Percentiles rank a stretch among this genome's conserved stretches.
Conservation (phyloP, 1,140 invertebrate species). For the Teleogryllus occipitalis region DNA sequence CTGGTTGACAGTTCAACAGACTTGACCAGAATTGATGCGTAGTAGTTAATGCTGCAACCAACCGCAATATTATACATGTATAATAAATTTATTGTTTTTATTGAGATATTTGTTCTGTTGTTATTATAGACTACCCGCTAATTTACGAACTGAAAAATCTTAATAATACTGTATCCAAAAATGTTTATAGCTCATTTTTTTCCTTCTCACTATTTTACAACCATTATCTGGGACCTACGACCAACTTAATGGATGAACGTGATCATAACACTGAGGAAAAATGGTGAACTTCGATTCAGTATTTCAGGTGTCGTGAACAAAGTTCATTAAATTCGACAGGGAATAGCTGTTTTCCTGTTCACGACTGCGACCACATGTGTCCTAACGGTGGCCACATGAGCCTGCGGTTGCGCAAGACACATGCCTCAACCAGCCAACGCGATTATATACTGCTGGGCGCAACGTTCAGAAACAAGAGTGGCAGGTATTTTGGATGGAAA, state of each 20-base stretch:
- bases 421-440: too few species aligned
- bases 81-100: slow-evolving; percentile 3
- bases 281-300: too few species aligned
- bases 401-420: too few species aligned
- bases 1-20: neutral
- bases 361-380: too few species aligned
- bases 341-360: too few species aligned
- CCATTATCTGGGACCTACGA: neutral
- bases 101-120: neutral
- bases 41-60: neutral
- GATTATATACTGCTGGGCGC: too few species aligned
- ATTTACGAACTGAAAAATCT: neutral
- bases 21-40: neutral
- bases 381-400: too few species aligned
- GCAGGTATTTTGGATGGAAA: neutral
- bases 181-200: neutral
- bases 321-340: too few species aligned
- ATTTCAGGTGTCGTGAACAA: too few species aligned
- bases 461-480: too few species aligned
- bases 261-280: too few species aligned
- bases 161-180: neutral
- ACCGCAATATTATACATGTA: neutral
- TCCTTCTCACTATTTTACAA: neutral
- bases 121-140: neutral
- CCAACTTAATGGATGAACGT: too few species aligned